Conservation (phyloP, 2,797 vertebrate species). For the Acipenser oxyrinchus region DNA sequence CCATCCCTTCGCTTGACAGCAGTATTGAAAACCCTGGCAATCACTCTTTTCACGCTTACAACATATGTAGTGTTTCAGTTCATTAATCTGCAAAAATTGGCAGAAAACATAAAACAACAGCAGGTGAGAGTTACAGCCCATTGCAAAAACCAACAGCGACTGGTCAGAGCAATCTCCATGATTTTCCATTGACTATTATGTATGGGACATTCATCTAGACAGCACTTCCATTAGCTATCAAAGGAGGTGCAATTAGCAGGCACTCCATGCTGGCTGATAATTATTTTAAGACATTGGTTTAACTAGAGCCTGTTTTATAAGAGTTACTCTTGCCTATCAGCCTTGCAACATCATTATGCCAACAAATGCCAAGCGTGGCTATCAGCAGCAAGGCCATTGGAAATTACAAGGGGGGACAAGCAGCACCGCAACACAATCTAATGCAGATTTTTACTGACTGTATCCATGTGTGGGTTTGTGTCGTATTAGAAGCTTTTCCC, state of each 20-base stretch:
- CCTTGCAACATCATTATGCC: slow-evolving; percentile 37
- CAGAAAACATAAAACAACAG: slow-evolving; percentile 42
- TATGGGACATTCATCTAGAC: slow-evolving; percentile 37
- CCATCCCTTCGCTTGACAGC: background rate
- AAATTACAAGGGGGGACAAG: slow-evolving; percentile 31
- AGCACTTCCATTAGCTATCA: slow-evolving; percentile 56
- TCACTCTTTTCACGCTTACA: slow-evolving; percentile 29
- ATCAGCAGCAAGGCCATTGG: slow-evolving; percentile 27
- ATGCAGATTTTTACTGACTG: slow-evolving; percentile 27
- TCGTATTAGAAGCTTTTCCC: too few relatives aligned
- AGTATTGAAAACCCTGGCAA: slow-evolving; percentile 21
- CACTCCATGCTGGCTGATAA: slow-evolving; percentile 44
- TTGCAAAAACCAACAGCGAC: slow-evolving; percentile 53
- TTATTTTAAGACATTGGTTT: slow-evolving; percentile 63
- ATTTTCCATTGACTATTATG: slow-evolving; percentile 29
- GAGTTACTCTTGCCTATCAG: slow-evolving; percentile 42
- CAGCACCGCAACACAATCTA: slow-evolving; percentile 31
- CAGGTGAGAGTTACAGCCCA: slow-evolving; percentile 49
- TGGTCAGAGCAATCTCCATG: slow-evolving; percentile 43
- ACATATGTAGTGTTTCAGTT: slow-evolving; percentile 49
- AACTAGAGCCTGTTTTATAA: slow-evolving; percentile 46
- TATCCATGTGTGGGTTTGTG: too few relatives aligned
- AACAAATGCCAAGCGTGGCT: slow-evolving; percentile 49
- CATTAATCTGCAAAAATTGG: slow-evolving; percentile 53
- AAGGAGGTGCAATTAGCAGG: slow-evolving; percentile 55